Base-by-base conservation (phyloP, 2,888 invertebrate genomes). In the Cacoxenus indagator region DNA sequence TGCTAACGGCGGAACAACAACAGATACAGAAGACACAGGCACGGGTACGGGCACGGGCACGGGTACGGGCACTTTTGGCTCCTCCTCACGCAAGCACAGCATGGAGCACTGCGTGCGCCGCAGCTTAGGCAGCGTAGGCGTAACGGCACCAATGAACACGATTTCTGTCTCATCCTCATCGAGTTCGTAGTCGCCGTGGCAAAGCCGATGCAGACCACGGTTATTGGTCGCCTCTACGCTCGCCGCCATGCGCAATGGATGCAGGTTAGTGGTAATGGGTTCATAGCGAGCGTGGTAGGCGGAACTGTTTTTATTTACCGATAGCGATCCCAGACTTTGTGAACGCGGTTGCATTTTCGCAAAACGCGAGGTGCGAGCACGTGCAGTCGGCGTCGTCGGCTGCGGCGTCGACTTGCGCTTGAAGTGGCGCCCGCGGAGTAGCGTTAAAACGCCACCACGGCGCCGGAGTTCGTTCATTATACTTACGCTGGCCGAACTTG, bases 301-400 rank as follows among this genome's bases (percentile, higher is more conserved):
- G 24, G 83, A 77, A 75, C 85, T 84, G 67, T 70, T 71, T 62
- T 78, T 86, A 88, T 85, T 88, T 89, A 88, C 88, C 88, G 88
- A 86, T 72, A 88, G 75, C 61, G 88, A 88, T 78, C 87, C 88
- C 43, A 87, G 78, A 70, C 88, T 88, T 68, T 85, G 85, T 0
- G 88, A 88, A 26, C 88, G 82, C 2, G 85, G 82, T 69, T 87
- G 86, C 76, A 87, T 70, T 73, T 86, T 85, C 26, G 75, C 71
- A 61, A 79, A 75, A 68, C 83, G 78, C 65, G 77, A 81, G 65
- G 78, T 77, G 22, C 85, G 82, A 26, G 73, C 71, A 17, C 83
- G 77, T n/a, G 80, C 75, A 67, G 77, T 84, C 17, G 86, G 86
- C 27, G 87, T 87, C 2, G 84, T 81, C 17, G 87, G 86, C 67